Percentiles rank a stretch among this genome's conserved stretches.
Conservation (phyloP, 1,140 invertebrate genomes). For the Drosophila azteca region DNA sequence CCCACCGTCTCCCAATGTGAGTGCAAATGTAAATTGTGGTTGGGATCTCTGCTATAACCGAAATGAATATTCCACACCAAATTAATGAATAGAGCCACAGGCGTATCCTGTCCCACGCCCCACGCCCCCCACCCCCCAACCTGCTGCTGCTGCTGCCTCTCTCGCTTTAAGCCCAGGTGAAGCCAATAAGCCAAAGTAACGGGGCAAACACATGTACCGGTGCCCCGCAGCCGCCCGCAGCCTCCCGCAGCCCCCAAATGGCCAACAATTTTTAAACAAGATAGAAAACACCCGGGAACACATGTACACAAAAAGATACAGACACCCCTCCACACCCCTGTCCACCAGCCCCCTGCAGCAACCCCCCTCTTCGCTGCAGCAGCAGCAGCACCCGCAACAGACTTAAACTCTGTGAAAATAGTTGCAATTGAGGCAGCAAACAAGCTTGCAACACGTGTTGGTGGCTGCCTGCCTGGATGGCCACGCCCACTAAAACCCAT, state of each 20-base stretch:
- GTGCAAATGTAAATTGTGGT: slow-evolving; percentile 7
- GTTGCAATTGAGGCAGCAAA: slow-evolving; percentile 63
- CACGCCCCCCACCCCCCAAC: neutral
- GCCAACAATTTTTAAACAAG: slow-evolving; percentile 65
- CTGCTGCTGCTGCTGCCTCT: slow-evolving; percentile 29
- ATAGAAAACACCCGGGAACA: slow-evolving; percentile 53
- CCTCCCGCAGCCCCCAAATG: slow-evolving; percentile 41
- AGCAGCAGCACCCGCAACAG: slow-evolving; percentile 4
- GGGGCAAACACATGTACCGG: slow-evolving; percentile 60
- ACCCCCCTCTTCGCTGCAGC: too few species aligned
- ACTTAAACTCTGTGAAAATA: slow-evolving; percentile 59
- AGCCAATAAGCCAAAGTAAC: slow-evolving; percentile 67
- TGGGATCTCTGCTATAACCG: too few species aligned
- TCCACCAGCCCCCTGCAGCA: too few species aligned
- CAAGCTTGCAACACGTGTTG: slow-evolving; percentile 74
- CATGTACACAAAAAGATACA: slow-evolving; percentile 60
- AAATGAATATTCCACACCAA: slow-evolving; percentile 1
- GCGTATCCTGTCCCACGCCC: neutral
- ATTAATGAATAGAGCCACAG: slow-evolving; percentile 24
- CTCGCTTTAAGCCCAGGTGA: slow-evolving; percentile 36
- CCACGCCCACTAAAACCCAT: slow-evolving; percentile 48
- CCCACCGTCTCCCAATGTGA: neutral
- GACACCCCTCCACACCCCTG: slow-evolving; percentile 19
- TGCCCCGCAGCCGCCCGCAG: neutral
- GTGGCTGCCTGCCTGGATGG: slow-evolving; percentile 18